Conservation (phyloP, 2,797 vertebrate species). For the Mormyrops boulengeri region DNA sequence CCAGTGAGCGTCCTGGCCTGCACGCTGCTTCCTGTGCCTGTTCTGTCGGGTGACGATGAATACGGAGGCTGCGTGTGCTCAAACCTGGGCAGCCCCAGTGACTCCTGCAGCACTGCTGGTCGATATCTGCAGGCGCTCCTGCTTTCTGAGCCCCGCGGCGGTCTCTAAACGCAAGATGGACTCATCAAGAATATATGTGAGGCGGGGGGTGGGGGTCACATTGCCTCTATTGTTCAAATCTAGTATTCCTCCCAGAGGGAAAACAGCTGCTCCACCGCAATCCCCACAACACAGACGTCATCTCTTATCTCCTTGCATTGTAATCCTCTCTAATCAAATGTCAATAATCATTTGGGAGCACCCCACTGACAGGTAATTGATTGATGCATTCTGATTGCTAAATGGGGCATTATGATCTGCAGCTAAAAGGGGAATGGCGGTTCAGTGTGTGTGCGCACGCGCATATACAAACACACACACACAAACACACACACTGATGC, state of each 20-base stretch:
- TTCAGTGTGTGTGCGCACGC: not conserved
- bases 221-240: not conserved
- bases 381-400: not conserved
- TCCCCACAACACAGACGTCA: not conserved
- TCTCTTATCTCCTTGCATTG: not conserved
- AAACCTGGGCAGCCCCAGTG: not conserved
- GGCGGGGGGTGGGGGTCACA: not conserved
- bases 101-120: not conserved
- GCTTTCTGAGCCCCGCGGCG: not conserved
- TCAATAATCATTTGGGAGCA: not conserved
- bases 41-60: not conserved
- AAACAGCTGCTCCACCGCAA: not conserved
- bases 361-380: not conserved
- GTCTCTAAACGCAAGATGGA: not conserved
- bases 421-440: not conserved
- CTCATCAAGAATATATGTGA: not conserved
- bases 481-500: not conserved
- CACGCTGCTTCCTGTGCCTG: not conserved
- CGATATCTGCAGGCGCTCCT: not conserved
- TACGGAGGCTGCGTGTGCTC: not conserved
- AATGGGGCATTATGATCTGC: not conserved
- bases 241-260: not conserved
- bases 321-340: constrained; percentile 2
- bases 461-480: not conserved
- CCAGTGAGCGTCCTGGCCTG: not conserved